Conservation (phyloP, 2,888 invertebrate genomes). For the Alloscopus bannaensis region DNA sequence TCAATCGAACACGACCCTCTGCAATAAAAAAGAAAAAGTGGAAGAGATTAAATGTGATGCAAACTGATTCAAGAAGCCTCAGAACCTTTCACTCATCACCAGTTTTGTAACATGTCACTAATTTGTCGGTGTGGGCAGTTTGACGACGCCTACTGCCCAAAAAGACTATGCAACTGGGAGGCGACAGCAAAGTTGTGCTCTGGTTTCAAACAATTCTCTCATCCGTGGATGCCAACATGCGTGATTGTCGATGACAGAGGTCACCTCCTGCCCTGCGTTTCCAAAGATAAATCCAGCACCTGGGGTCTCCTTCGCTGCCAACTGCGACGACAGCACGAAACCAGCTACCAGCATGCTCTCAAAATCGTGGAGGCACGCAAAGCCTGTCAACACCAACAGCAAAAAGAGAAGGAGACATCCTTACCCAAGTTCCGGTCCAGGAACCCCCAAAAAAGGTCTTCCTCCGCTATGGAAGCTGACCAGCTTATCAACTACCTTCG, state of each 20-base stretch:
- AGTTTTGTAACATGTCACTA: not conserved
- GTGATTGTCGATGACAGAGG: constrained; percentile 66
- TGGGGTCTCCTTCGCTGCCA: constrained; percentile 68
- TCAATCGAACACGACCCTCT: too few relatives aligned
- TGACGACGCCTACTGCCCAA: constrained; percentile 67
- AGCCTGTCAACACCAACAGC: not conserved
- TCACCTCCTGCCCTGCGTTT: constrained; percentile 64
- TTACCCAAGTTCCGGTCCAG: constrained; percentile 38
- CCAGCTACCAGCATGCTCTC: not conserved
- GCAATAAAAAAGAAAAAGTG: constrained; percentile 1
- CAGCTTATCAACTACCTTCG: too few relatives aligned
- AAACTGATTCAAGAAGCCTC: too few relatives aligned
- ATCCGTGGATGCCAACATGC: constrained; percentile 14
- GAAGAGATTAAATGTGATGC: too few relatives aligned
- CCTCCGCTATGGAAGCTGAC: too few relatives aligned
- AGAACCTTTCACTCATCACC: too few relatives aligned
- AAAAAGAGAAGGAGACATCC: constrained; percentile 9
- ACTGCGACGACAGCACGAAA: constrained; percentile 8
- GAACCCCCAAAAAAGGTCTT: too few relatives aligned
- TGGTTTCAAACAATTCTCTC: not conserved
- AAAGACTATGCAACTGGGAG: constrained; percentile 68
- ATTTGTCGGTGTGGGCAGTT: too few relatives aligned
- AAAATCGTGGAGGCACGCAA: not conserved
- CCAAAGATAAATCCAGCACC: constrained; percentile 53
- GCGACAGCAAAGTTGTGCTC: constrained; percentile 24